phyloP scores from a whole-genome alignment of 2,113 vertebrate species.

The Platycercus adscitus region DNA sequence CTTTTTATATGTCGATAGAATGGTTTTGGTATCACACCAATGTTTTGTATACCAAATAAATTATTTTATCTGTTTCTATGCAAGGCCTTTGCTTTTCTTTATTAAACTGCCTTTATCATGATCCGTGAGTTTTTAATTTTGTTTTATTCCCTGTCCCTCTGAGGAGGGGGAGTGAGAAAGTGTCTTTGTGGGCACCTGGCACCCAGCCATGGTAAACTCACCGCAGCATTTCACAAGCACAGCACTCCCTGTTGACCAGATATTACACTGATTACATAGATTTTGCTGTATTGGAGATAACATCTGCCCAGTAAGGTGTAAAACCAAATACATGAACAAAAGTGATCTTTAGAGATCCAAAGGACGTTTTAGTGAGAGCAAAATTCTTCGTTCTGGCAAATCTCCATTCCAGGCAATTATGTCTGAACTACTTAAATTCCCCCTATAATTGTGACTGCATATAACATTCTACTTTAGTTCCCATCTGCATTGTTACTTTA shows the following conservation, averaged over 20 bases:
- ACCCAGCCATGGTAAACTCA: not conserved
- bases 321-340: not conserved
- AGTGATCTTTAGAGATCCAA: not conserved
- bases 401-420: not conserved
- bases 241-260: not conserved
- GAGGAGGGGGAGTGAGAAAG: not conserved
- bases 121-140: not conserved
- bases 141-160: not conserved
- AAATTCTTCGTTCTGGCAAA: conserved; percentile 25
- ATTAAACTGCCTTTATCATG: not conserved
- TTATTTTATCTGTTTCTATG: not conserved
- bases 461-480: not conserved
- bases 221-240: not conserved
- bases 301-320: conserved; percentile 10
- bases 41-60: not conserved
- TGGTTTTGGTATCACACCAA: not conserved
- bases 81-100: not conserved
- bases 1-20: not conserved
- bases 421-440: not conserved
- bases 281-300: not conserved
- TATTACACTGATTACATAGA: not conserved
- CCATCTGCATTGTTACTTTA: not conserved
- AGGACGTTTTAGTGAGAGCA: not conserved
- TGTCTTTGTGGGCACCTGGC: not conserved
- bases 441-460: not conserved